Base-by-base conservation (phyloP, 2,797 vertebrate genomes). In the Loriculus beryllinus region DNA sequence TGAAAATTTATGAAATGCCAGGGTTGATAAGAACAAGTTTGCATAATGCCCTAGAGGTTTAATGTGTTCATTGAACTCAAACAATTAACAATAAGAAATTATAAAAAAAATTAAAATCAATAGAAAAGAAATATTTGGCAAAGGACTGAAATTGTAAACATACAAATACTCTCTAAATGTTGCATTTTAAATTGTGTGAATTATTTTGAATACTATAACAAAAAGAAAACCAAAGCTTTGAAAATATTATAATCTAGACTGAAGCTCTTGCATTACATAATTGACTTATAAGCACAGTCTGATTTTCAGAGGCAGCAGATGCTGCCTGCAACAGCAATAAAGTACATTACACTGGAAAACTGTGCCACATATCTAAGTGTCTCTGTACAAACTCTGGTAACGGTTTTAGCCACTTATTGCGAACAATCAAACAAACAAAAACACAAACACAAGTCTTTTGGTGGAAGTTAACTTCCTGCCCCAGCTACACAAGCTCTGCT, bases 401-500 rank as follows among this genome's bases (percentile, higher is more conserved):
- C 60, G 17, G 26, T 10, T 12, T 56, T 28, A 56, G 40, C 28
- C 35, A 23, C 68, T 80, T 5, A 1, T 39, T 45, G 69, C 6
- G 89, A 80, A 72, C 60, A 81, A 75, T 60, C 68, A 78, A 82
- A 49, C 49, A 59, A 54, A 57, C 47, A 80, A 62, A 22, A 22
- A 56, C 64, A 26, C 59, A 79, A 63, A 60, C 43, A 81, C 31
- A 78, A 2, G 2, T 56, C 7, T 90, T 84, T 42, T 45, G 33
- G 40, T 80, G 68, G 83, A 96, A 95, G 43, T 92, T 77, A 71
- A 42, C 52, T 96, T 96, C 90, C 94, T 95, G 88, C n/a, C 47
- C 45, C 43, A 39, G 48, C 60, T 56, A 60, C 78, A 88, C 43
- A 90, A 79, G 52, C 56, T 87, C 45, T 85, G 64, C 56, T 80